Conservation (phyloP, 2,888 invertebrate species). For the Tillus elongatus region DNA sequence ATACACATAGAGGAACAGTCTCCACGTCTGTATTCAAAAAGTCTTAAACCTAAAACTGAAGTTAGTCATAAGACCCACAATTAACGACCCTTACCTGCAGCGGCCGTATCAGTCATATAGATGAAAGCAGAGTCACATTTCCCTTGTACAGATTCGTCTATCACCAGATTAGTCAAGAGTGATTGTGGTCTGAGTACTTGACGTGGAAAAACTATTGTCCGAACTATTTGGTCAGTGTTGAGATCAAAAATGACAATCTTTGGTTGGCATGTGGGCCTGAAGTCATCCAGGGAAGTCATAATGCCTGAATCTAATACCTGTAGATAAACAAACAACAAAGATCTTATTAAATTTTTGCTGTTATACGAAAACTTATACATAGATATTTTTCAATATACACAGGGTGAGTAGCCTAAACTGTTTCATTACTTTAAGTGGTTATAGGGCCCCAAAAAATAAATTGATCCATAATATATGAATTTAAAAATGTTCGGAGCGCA, state of each 20-base stretch:
- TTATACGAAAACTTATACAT: too few relatives aligned
- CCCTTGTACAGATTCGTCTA: slow-evolving; percentile 61
- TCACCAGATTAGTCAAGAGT: slow-evolving; percentile 67
- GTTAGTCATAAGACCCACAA: too few relatives aligned
- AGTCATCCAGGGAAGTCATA: slow-evolving; percentile 60
- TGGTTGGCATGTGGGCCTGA: slow-evolving; percentile 60
- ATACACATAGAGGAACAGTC: too few relatives aligned
- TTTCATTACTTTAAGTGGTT: too few relatives aligned
- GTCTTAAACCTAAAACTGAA: too few relatives aligned
- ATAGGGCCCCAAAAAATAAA: too few relatives aligned
- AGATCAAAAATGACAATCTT: slow-evolving; percentile 74
- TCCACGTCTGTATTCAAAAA: too few relatives aligned
- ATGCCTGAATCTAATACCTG: slow-evolving; percentile 76
- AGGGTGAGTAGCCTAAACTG: too few relatives aligned
- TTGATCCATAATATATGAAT: too few relatives aligned
- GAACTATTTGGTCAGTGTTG: slow-evolving; percentile 59
- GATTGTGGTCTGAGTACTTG: slow-evolving; percentile 66
- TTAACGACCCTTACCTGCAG: slow-evolving; percentile 71
- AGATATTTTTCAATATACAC: too few relatives aligned
- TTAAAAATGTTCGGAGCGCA: too few relatives aligned
- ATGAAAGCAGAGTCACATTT: slow-evolving; percentile 69
- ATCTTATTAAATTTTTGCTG: too few relatives aligned
- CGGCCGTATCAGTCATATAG: slow-evolving; percentile 74
- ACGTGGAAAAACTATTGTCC: slow-evolving; percentile 62
- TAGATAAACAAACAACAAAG: slow-evolving; percentile 43